phyloP scores from a whole-genome alignment of 2,888 invertebrate species.

The Melanchra persicariae region DNA sequence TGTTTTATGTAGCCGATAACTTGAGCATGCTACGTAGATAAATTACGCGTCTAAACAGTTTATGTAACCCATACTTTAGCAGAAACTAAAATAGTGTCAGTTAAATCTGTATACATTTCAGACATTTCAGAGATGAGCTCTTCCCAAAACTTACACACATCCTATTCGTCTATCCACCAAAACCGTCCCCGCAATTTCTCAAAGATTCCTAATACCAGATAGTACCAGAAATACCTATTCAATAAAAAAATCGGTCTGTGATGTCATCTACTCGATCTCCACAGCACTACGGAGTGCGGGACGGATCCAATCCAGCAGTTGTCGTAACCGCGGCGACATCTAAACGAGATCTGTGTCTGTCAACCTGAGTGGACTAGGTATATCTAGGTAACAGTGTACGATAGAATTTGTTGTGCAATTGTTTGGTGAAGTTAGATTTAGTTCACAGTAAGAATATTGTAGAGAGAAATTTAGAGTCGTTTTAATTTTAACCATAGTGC shows the following conservation, averaged over 20 bases:
- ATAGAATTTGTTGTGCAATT: background rate
- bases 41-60: background rate
- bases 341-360: constrained; percentile 67
- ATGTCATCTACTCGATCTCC: constrained; percentile 52
- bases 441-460: background rate
- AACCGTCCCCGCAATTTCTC: background rate
- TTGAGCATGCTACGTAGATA: background rate
- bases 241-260: constrained; percentile 44
- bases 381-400: constrained; percentile 1
- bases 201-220: constrained; percentile 46
- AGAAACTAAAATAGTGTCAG: background rate
- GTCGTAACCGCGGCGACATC: constrained; percentile 66
- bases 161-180: background rate
- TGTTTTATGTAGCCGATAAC: background rate
- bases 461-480: background rate
- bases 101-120: background rate
- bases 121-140: background rate
- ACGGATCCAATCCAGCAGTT: constrained; percentile 53
- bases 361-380: constrained; percentile 57
- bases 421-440: background rate
- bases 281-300: constrained; percentile 31
- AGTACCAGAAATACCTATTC: constrained; percentile 44
- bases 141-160: background rate
- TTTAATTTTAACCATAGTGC: background rate
- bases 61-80: background rate